Evolutionary conservation across 2,113 vertebrate genomes (phyloP).

Genomic region (Phrynosoma blainvillii): DNA sequence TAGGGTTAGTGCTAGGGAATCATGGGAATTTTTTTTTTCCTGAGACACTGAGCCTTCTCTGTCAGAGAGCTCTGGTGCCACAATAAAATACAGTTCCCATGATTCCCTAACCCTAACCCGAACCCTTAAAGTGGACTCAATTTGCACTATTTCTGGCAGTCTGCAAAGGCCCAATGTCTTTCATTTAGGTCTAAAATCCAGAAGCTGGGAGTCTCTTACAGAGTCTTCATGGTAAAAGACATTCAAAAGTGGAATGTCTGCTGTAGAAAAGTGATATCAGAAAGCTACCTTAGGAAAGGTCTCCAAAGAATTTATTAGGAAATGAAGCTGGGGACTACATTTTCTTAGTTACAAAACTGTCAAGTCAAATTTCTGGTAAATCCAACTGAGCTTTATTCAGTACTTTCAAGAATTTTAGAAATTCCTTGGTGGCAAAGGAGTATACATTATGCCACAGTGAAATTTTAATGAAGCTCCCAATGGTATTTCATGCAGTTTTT

Average conservation of each 20-base stretch:
- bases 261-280: not conserved
- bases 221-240: no score
- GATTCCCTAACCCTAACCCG: no score
- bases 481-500: constrained; percentile 28
- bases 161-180: no score
- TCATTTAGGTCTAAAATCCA: no score
- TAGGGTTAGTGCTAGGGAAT: no score
- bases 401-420: constrained; percentile 12
- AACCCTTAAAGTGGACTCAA: no score
- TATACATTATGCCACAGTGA: constrained; percentile 1
- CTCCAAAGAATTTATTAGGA: not conserved
- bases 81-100: no score
- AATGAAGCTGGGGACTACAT: not conserved
- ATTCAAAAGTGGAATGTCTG: not conserved
- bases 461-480: constrained; percentile 30
- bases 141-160: no score
- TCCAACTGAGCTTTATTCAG: constrained; percentile 38
- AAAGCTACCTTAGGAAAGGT: not conserved
- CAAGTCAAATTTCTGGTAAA: constrained; percentile 27
- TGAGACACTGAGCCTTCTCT: no score
- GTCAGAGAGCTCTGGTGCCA: no score
- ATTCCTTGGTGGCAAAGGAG: constrained; percentile 34
- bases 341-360: constrained; percentile 3
- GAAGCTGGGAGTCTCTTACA: no score
- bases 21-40: no score